Conservation (phyloP, 2,113 vertebrate genomes). For the Antigone vipio region DNA sequence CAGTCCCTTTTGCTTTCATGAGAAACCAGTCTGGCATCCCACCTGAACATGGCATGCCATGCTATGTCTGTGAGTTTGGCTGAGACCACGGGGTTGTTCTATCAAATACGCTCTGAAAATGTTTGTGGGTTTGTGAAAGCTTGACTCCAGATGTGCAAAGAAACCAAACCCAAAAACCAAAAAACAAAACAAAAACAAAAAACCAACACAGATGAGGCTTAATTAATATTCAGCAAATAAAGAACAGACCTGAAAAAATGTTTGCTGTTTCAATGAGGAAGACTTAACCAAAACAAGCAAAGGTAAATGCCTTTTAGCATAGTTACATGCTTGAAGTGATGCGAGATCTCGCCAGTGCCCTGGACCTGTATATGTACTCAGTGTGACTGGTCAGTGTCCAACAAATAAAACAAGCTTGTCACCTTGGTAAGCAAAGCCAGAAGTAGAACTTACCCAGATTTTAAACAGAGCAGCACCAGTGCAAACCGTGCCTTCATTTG, state of each 20-base stretch:
- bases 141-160: neutral
- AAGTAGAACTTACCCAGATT: neutral
- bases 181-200: too few species aligned
- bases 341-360: neutral
- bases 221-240: neutral
- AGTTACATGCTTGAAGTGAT: neutral
- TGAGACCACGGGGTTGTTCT: neutral
- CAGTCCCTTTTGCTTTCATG: neutral
- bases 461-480: neutral
- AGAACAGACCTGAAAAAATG: neutral
- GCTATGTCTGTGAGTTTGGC: neutral
- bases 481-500: neutral
- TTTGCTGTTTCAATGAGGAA: neutral
- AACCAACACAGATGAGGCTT: neutral
- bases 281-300: neutral
- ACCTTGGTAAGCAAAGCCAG: neutral
- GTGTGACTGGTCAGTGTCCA: neutral
- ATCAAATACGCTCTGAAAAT: neutral
- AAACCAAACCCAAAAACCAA: neutral
- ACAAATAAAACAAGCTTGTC: neutral
- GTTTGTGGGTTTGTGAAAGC: neutral
- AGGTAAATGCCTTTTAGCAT: neutral
- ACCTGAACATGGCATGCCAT: neutral
- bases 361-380: neutral
- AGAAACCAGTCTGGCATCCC: neutral